These are phyloP conservation scores for Anser cygnoides DNA, from an alignment of 2,113 vertebrate species.

Conservation along the genomic window DNA sequence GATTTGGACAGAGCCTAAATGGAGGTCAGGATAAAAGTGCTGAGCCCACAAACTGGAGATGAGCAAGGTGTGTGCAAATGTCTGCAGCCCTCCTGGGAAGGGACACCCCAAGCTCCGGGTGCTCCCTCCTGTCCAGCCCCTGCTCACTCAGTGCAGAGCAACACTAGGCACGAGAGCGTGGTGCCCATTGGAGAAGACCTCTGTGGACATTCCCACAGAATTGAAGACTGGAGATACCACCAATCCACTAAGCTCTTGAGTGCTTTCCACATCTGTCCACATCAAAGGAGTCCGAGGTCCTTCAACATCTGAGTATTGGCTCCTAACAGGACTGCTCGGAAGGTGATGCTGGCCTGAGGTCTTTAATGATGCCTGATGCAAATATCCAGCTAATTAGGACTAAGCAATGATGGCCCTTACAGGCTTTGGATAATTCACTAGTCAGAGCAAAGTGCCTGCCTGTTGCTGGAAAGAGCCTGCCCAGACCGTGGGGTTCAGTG, in stretches of 20 bases:
- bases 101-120: not conserved
- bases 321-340: not conserved
- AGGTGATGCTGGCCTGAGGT: not conserved
- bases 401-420: not conserved
- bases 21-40: not conserved
- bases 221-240: not conserved
- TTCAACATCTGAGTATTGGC: not conserved
- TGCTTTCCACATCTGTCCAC: not conserved
- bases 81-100: not conserved
- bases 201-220: not conserved
- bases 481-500: not conserved
- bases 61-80: accelerated
- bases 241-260: not conserved
- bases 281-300: not conserved
- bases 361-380: not conserved
- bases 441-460: not conserved
- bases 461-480: not conserved
- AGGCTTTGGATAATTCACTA: not conserved
- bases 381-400: not conserved
- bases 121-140: not conserved
- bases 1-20: not conserved
- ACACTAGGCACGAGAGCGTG: not conserved
- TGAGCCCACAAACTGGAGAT: not conserved
- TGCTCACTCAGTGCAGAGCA: not conserved
- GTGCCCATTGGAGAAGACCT: not conserved